phyloP scores from a whole-genome alignment of 2,888 invertebrate genomes.

The Sisyra terminalis region DNA sequence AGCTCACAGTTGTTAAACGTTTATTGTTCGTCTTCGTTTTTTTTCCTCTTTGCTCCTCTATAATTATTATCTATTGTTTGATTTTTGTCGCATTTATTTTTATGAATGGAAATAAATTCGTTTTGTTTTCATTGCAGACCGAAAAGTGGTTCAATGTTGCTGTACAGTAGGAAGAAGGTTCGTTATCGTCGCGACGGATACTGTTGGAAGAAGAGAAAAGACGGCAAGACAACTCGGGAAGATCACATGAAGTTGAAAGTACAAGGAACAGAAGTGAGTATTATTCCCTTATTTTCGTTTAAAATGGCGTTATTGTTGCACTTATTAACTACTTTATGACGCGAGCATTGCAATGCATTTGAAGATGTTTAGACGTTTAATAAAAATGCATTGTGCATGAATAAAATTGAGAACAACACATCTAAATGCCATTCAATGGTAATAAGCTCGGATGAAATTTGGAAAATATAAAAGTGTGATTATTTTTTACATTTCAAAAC shows the following conservation, averaged over 20 bases:
- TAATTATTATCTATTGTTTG: no score
- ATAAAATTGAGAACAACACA: no score
- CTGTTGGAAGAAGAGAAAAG: slow-evolving; percentile 97
- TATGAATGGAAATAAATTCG: not conserved
- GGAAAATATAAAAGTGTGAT: no score
- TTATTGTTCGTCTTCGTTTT: no score
- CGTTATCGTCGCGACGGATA: slow-evolving; percentile 93
- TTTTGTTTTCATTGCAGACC: slow-evolving; percentile 43
- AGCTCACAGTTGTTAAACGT: no score
- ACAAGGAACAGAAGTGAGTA: slow-evolving; percentile 78
- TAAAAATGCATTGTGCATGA: not conserved
- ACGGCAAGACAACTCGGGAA: slow-evolving; percentile 94
- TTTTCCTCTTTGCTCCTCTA: no score
- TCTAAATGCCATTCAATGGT: not conserved
- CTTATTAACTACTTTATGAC: not conserved
- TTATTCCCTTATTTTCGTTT: not conserved
- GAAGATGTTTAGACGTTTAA: not conserved
- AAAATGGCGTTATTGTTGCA: not conserved
- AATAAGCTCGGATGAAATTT: no score
- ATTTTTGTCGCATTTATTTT: not conserved
- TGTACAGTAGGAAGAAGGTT: slow-evolving; percentile 91
- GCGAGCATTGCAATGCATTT: not conserved
- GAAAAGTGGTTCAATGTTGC: slow-evolving; percentile 90
- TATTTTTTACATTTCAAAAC: no score
- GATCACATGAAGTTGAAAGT: slow-evolving; percentile 99